Conservation (phyloP, 2,888 invertebrate genomes). For the Agriopis marginaria region DNA sequence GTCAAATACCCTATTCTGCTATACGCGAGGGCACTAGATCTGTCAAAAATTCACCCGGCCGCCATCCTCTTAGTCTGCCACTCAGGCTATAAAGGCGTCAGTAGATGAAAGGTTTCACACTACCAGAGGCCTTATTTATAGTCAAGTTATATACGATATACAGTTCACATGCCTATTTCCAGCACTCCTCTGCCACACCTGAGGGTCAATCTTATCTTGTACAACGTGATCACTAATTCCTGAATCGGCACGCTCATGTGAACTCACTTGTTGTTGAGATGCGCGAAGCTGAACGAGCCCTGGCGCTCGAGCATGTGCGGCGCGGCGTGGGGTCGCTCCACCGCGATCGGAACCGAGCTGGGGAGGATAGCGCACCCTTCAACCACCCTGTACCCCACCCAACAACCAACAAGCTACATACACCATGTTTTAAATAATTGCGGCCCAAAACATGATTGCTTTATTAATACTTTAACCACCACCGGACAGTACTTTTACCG, state of each 20-base stretch:
- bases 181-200: background rate
- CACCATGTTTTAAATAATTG: background rate
- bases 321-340: slow-evolving; percentile 98
- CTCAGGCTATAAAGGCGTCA: no score
- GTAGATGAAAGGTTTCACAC: no score
- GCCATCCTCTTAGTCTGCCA: no score
- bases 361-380: slow-evolving; percentile 50
- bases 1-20: no score
- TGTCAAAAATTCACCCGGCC: no score
- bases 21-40: no score
- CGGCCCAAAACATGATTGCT: background rate
- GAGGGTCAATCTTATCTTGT: background rate
- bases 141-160: background rate
- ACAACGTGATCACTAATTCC: background rate
- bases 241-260: background rate
- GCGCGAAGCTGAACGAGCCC: slow-evolving; percentile 96
- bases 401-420: background rate
- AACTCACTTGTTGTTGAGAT: slow-evolving; percentile 87
- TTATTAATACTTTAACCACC: background rate
- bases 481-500: no score
- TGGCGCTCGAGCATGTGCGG: slow-evolving; percentile 97
- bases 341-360: slow-evolving; percentile 91
- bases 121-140: no score
- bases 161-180: background rate
- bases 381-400: slow-evolving; percentile 4